Evolutionary conservation across 2,797 vertebrate genomes (phyloP).

Genomic region (Monodelphis domestica): DNA sequence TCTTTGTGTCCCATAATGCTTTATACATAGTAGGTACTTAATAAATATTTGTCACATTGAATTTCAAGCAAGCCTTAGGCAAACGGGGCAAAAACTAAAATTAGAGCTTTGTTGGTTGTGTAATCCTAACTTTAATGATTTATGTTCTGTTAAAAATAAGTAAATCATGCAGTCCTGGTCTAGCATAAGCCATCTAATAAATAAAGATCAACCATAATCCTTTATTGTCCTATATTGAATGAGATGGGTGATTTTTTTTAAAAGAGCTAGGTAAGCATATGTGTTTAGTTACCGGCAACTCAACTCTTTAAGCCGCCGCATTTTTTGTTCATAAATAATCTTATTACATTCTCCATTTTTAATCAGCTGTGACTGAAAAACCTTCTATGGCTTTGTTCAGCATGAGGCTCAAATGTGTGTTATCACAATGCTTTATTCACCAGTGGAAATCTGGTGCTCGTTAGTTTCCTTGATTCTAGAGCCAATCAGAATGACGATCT

Average conservation of each 20-base stretch:
- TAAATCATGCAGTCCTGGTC: neutral
- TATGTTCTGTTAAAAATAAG: constrained; percentile 2
- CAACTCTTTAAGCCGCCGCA: neutral
- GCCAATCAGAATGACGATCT: neutral
- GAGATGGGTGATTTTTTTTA: neutral
- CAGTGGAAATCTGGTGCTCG: neutral
- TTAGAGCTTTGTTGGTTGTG: neutral
- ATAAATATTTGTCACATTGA: neutral
- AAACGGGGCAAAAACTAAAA: neutral
- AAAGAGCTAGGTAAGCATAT: neutral
- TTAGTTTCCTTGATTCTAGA: neutral
- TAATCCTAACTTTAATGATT: neutral
- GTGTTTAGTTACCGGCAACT: neutral
- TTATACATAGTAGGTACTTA: neutral
- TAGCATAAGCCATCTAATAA: neutral
- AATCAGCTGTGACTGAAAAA: constrained; percentile 23
- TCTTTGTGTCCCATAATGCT: neutral
- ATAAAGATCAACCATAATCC: neutral
- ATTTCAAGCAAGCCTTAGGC: neutral
- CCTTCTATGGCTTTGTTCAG: constrained; percentile 6
- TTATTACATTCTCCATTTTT: constrained; percentile 29
- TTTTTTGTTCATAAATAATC: constrained; percentile 22
- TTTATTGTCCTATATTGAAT: neutral
- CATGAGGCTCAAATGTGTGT: neutral
- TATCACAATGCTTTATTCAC: neutral